Percentiles rank a stretch among this genome's conserved stretches.
These are phyloP conservation scores for Ichneumoninae sp. DNA, from an alignment of 2,888 invertebrate species.

Conservation along the genomic window DNA sequence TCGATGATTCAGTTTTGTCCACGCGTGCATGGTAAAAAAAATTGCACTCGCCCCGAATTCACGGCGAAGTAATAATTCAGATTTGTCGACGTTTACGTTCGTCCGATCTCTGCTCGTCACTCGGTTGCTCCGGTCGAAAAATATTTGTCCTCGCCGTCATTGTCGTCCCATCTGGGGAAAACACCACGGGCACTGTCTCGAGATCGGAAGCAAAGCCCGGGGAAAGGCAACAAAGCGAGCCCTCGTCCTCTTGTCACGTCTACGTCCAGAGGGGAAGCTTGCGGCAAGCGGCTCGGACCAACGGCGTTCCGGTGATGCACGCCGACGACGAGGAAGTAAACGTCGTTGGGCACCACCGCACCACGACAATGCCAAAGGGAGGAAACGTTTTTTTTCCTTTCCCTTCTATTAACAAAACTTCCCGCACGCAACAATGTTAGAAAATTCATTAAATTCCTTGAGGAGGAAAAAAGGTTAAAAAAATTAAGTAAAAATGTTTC, in stretches of 20 bases:
- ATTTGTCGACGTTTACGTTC: constrained; percentile 37
- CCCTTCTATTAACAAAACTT: neutral
- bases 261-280: constrained; percentile 53
- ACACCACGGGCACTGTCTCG: constrained; percentile 56
- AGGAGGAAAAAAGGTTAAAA: neutral
- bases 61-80: neutral
- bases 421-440: neutral
- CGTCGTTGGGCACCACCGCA: neutral
- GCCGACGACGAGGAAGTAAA: constrained; percentile 39
- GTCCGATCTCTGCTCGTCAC: constrained; percentile 12
- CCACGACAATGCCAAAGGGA: neutral
- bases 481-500: neutral
- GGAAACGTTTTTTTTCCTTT: constrained; percentile 8
- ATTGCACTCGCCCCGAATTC: neutral
- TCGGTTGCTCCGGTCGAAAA: constrained; percentile 47
- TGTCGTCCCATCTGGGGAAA: constrained; percentile 57
- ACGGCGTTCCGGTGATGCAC: constrained; percentile 28
- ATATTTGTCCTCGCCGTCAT: constrained; percentile 43
- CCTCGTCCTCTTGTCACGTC: constrained; percentile 35
- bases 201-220: constrained; percentile 59
- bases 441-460: neutral
- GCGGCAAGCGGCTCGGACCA: constrained; percentile 44
- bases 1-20: too few species aligned
- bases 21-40: neutral
- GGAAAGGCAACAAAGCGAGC: constrained; percentile 61